Base-by-base conservation (phyloP, 2,797 vertebrate genomes). In the Argya squamiceps region DNA sequence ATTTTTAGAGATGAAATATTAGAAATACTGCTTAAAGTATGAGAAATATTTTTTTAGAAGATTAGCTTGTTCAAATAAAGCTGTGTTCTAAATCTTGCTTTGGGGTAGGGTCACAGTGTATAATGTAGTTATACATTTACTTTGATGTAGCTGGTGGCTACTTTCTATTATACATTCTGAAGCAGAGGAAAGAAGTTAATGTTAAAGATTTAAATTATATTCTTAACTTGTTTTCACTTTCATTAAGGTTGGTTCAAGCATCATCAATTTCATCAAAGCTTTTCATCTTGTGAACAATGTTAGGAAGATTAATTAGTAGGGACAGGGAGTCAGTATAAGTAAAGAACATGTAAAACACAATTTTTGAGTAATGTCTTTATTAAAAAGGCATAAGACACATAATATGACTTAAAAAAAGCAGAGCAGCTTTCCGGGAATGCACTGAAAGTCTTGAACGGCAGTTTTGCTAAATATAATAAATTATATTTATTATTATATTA, bases 61-160 rank as follows among this genome's bases (percentile, higher is more conserved):
- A 37, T 34, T 32, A 18, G 1, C 41, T 86, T 88, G 5, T 21
- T 53, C 19, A 73, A 32, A 84, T 39, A 76, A 84, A 70, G 1
- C 4, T 29, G 15, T 56, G 12, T 56, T 87, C 23, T 67, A 44
- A 70, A 20, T 53, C 9, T 81, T 75, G 7, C 23, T 76, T 79
- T 53, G 10, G 9, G 12, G 4, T 53, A 32, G 6, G 4, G 7
- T 56, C 1, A 0, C 9, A 89, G 3, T 0, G 3, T 53, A 11
- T 19, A 41, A 27, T 14, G 3, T 43, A 81, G 53, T 64, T 36
- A 41, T 16, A 46, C 5, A n/a, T 71, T 37, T 36, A 26, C 9
- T 91, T 75, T 49, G 32, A 52, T 32, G 43, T 41, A 60, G 2
- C 18, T 64, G 24, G 5, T 65, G 20, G 7, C 15, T 82, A 12